These are phyloP conservation scores for Luscinia luscinia DNA, from an alignment of 2,797 vertebrate species.

Conservation along the genomic window DNA sequence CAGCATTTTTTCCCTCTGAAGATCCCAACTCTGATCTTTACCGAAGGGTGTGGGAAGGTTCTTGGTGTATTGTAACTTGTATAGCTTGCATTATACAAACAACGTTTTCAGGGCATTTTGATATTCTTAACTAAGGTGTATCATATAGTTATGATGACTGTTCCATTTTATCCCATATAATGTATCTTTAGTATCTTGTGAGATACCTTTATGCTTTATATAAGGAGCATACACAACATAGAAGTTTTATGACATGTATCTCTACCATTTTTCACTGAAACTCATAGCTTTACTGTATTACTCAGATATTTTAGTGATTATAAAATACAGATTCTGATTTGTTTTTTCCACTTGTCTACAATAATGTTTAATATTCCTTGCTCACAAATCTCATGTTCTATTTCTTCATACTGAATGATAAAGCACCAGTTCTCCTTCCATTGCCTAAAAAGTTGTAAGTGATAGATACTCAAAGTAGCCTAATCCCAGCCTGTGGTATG, in stretches of 20 bases:
- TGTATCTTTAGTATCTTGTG: background rate
- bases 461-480: background rate
- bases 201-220: background rate
- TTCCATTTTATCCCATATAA: background rate
- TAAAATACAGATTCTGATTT: background rate
- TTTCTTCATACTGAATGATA: background rate
- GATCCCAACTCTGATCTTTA: background rate
- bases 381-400: background rate
- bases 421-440: background rate
- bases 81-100: background rate
- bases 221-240: background rate
- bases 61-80: background rate
- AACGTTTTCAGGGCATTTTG: background rate
- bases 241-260: background rate
- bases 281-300: background rate
- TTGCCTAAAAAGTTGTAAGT: background rate
- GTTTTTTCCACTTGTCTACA: background rate
- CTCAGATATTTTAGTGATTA: background rate
- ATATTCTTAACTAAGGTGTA: background rate
- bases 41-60: background rate
- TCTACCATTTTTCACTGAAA: background rate
- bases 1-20: background rate
- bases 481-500: background rate
- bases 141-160: background rate
- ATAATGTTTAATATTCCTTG: background rate